Evolutionary conservation across 2,888 invertebrate species (phyloP), one percentile per base, ranked within the genome.

Genomic region (Cotesia congregata): DNA sequence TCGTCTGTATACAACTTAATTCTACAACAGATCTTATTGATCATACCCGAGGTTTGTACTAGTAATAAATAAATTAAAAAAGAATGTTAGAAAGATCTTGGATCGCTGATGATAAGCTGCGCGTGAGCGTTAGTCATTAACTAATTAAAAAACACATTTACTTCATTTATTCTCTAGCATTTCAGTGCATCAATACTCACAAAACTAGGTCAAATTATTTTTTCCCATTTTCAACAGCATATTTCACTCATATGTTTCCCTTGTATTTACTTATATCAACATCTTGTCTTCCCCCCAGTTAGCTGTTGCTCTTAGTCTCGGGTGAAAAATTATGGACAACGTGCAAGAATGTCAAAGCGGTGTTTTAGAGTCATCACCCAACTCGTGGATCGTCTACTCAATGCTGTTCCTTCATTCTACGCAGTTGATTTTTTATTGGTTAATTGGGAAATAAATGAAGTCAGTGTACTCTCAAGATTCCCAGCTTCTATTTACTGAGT

Each of bases 91-190:
- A 60, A 62, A 62, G 62, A 62, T 17, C 20, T 15, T 15, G 20
- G 30, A 20, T 30, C 38, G 12, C 20, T 30, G 20, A 17, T 30
- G 38, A 65, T 12, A 38, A 65, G 15, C 62, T 62, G 5, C 62
- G 15, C 62, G 15, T 62, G 15, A 62, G 62, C 62, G 62, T 62
- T 15, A 62, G 6, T 62, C 20, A 62, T 62, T 62, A 62, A 62
- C 15, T 62, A 62, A 62, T 62, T 62, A 62, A 62, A 62, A 62
- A 62, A 9, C 7, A 62, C 62, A 62, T 20, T 62, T 62, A n/a
- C 62, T 62, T 62, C 62, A 17, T 62, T 6, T 62, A n/a, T n/a
- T 20, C 62, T 62, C 15, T 15, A 15, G 15, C 17, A 62, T 17
- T 62, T 20, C 62, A 17, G 15, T 62, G 62, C 62, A 62, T 62